A percentile compares a stretch with the other conserved stretches of the same genome.
Conservation (phyloP, 2,888 invertebrate genomes). For the Leucoptera coffeella region DNA sequence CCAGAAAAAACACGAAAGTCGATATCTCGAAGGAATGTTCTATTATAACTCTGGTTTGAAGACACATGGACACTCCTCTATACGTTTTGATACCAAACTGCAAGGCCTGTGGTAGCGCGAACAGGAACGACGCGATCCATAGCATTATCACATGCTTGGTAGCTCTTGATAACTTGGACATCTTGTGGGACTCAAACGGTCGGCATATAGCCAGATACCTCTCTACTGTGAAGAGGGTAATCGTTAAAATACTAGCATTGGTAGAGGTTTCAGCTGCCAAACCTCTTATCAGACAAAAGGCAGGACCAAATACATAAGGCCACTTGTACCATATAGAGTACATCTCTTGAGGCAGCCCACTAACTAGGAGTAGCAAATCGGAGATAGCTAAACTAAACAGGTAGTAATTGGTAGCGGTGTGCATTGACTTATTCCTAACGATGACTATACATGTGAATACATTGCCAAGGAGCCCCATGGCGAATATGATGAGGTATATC, state of each 20-base stretch:
- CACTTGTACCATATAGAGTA: constrained; percentile 72
- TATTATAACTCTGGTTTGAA: constrained; percentile 43
- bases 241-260: constrained; percentile 71
- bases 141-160: constrained; percentile 72
- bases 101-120: constrained; percentile 66
- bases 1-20: constrained; percentile 65
- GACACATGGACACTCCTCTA: constrained; percentile 33
- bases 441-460: constrained; percentile 82
- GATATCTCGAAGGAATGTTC: constrained; percentile 66
- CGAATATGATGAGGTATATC: constrained; percentile 70
- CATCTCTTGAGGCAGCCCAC: constrained; percentile 80
- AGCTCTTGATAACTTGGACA: constrained; percentile 82
- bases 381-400: constrained; percentile 81
- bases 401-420: constrained; percentile 75
- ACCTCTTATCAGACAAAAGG: constrained; percentile 72
- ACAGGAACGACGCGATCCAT: constrained; percentile 71
- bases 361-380: constrained; percentile 68
- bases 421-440: constrained; percentile 74
- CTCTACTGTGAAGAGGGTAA: constrained; percentile 81
- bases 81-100: constrained; percentile 32
- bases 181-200: constrained; percentile 66
- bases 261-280: constrained; percentile 75
- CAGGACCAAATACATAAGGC: constrained; percentile 72
- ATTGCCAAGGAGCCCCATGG: constrained; percentile 76
- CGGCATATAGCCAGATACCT: constrained; percentile 59